Conservation (phyloP, 2,113 vertebrate genomes). For the Hippopotamus amphibius region DNA sequence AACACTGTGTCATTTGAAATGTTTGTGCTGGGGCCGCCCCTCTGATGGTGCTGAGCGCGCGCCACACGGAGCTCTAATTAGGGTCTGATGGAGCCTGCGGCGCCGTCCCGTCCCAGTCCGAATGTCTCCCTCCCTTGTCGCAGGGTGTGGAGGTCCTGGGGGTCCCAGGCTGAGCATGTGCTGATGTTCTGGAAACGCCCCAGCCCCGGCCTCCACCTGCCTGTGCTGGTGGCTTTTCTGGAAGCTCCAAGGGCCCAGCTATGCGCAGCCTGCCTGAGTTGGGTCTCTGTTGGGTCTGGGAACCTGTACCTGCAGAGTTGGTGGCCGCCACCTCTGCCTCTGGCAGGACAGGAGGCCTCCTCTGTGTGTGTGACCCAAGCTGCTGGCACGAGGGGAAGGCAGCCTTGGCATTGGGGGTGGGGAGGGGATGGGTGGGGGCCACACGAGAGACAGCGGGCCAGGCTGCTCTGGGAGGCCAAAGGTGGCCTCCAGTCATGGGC, state of each 20-base stretch:
- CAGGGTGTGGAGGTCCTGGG: no score
- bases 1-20: slow-evolving; percentile 65
- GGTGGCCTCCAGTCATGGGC: background rate
- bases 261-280: rapidly evolving
- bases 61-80: slow-evolving; percentile 63
- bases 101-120: background rate
- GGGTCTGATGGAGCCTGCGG: slow-evolving; percentile 47
- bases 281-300: background rate
- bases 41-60: background rate
- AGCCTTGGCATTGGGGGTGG: background rate
- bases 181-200: background rate
- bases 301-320: background rate
- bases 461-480: background rate
- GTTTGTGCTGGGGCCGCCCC: slow-evolving; percentile 51
- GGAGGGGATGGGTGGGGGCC: no score
- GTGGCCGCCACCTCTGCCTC: rapidly evolving
- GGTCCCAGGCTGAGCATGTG: background rate
- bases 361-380: background rate
- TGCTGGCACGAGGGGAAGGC: background rate
- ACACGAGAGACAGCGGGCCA: rapidly evolving
- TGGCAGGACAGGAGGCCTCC: background rate
- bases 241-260: background rate
- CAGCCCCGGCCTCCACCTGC: background rate
- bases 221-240: background rate
- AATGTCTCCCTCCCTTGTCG: background rate